phyloP scores from a whole-genome alignment of 2,797 vertebrate genomes.

The Microctenopoma stevenorrisi region DNA sequence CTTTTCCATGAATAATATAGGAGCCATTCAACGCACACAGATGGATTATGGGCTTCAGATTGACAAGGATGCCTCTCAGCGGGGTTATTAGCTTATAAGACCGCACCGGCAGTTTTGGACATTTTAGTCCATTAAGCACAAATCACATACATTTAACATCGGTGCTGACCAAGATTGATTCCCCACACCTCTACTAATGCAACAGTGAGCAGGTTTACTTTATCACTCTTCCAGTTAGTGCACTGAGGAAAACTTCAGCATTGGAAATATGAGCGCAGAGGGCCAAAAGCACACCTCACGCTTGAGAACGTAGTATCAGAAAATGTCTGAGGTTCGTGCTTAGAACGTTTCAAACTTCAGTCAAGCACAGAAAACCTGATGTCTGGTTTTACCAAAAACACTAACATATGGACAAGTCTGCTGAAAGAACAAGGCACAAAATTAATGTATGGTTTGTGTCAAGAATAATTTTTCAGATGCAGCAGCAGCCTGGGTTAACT shows the following conservation, averaged over 20 bases:
- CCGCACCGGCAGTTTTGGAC: slow-evolving; percentile 53
- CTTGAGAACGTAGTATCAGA: neutral
- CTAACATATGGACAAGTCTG: too few relatives aligned
- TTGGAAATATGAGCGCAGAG: slow-evolving; percentile 8
- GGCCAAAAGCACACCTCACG: slow-evolving; percentile 5
- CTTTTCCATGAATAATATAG: slow-evolving; percentile 67
- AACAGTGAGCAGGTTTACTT: slow-evolving; percentile 28
- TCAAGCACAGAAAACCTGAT: too few relatives aligned
- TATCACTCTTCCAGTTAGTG: slow-evolving; percentile 24
- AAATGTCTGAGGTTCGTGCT: neutral
- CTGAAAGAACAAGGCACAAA: too few relatives aligned
- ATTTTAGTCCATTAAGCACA: slow-evolving; percentile 59
- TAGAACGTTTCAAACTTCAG: too few relatives aligned
- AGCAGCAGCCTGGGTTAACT: too few relatives aligned
- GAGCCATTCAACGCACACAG: slow-evolving; percentile 58
- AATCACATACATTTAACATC: slow-evolving; percentile 61
- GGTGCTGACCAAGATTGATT: slow-evolving; percentile 51
- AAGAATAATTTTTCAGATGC: too few relatives aligned
- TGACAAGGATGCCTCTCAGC: slow-evolving; percentile 63
- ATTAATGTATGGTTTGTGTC: too few relatives aligned
- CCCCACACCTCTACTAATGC: slow-evolving; percentile 30
- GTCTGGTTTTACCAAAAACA: too few relatives aligned
- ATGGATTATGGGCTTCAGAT: slow-evolving; percentile 65
- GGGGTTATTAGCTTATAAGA: slow-evolving; percentile 64
- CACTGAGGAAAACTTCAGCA: slow-evolving; percentile 16